phyloP scores from a whole-genome alignment of 1,140 invertebrate species.

The Drosophila santomea region DNA sequence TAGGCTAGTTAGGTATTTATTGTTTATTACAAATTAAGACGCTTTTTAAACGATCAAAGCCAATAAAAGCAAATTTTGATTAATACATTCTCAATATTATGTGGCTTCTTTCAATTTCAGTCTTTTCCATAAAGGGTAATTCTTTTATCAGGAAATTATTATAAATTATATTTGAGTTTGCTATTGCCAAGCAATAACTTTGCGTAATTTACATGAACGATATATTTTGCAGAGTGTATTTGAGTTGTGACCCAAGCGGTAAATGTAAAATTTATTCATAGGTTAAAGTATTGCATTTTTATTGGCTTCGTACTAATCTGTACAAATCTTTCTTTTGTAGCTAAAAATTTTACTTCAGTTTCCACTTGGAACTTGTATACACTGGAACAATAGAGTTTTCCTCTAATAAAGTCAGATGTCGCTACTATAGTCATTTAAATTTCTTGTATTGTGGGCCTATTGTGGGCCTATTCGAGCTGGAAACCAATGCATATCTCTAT shows the following conservation, averaged over 20 bases:
- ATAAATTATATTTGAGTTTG: too few relatives aligned
- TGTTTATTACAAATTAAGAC: background rate
- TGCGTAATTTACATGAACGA: background rate
- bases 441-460: too few relatives aligned
- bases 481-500: too few relatives aligned
- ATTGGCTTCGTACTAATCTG: background rate
- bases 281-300: too few relatives aligned
- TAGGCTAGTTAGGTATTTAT: conserved; percentile 40
- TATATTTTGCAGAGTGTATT: background rate
- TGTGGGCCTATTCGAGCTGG: too few relatives aligned
- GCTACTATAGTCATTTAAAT: background rate
- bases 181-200: too few relatives aligned
- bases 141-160: too few relatives aligned
- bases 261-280: background rate
- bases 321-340: background rate
- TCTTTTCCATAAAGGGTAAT: too few relatives aligned
- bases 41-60: background rate
- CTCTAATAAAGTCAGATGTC: background rate
- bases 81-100: background rate
- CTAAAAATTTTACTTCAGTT: background rate
- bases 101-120: background rate
- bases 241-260: background rate
- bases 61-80: background rate
- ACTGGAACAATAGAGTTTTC: background rate
- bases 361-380: background rate